These are phyloP conservation scores for Drosophila anceps DNA, from an alignment of 2,888 invertebrate genomes.

Conservation along the genomic window DNA sequence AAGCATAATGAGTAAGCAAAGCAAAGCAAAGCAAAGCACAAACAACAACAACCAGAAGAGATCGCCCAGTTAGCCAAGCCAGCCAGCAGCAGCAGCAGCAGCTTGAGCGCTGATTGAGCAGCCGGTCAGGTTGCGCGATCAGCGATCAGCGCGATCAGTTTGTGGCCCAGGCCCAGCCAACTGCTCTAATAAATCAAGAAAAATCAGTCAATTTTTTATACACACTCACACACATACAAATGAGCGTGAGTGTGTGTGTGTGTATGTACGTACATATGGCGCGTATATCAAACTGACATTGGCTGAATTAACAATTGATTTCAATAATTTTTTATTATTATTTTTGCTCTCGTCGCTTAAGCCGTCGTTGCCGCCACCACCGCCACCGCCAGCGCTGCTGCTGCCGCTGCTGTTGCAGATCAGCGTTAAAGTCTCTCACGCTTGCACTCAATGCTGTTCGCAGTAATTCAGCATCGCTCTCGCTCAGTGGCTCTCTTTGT, in stretches of 20 bases:
- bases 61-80: constrained; percentile 33
- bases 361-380: constrained; percentile 30
- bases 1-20: constrained; percentile 55
- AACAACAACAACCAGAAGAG: constrained; percentile 22
- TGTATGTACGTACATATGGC: constrained; percentile 32
- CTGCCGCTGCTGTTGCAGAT: constrained; percentile 23
- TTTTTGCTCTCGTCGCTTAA: constrained; percentile 60
- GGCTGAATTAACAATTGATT: constrained; percentile 82
- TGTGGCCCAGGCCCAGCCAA: constrained; percentile 12
- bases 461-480: constrained; percentile 50
- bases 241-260: neutral
- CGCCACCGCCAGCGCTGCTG: too few species aligned
- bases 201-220: constrained; percentile 77
- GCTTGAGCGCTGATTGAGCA: constrained; percentile 49
- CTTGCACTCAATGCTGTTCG: constrained; percentile 39
- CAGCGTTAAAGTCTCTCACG: constrained; percentile 34
- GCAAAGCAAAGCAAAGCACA: too few species aligned
- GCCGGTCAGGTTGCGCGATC: constrained; percentile 48
- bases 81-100: neutral
- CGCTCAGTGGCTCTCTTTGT: constrained; percentile 5
- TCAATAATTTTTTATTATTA: constrained; percentile 81
- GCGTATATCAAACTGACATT: constrained; percentile 76
- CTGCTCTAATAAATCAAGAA: constrained; percentile 78
- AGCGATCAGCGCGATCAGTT: constrained; percentile 41
- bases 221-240: neutral